A percentile compares a stretch with the other conserved stretches of the same genome.
Conservation (phyloP, 2,113 vertebrate species). For the Psammodynastes pulverulentus region DNA sequence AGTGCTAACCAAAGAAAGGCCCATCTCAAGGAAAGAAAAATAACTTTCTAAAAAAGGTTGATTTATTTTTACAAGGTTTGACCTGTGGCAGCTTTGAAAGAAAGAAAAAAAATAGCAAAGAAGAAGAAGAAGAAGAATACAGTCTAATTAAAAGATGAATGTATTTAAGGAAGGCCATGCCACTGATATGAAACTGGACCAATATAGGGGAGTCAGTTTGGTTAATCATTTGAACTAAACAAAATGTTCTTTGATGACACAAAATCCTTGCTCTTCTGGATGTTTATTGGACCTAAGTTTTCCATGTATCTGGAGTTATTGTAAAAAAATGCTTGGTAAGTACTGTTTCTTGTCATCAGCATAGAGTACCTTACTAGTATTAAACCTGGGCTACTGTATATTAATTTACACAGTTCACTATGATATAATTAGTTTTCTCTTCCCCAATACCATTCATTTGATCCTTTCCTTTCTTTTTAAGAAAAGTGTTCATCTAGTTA, state of each 20-base stretch:
- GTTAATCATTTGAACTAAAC: not conserved
- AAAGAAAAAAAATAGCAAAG: conserved; percentile 30
- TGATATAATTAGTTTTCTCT: not conserved
- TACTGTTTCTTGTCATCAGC: not conserved
- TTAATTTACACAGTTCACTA: not conserved
- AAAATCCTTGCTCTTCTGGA: not conserved
- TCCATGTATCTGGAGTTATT: not conserved
- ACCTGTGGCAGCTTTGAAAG: conserved; percentile 20
- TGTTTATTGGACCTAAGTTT: conserved; percentile 15
- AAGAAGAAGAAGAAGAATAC: conserved; percentile 17
- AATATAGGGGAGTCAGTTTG: conserved; percentile 29
- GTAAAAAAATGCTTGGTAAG: not conserved
- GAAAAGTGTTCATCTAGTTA: not conserved
- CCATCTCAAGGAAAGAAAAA: conserved; percentile 38
- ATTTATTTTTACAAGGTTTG: conserved; percentile 33
- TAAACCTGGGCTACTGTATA: not conserved
- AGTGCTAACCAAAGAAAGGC: conserved; percentile 26
- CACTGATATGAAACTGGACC: not conserved
- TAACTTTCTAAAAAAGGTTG: conserved; percentile 50
- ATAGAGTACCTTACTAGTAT: conserved; percentile 1
- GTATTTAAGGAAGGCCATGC: conserved; percentile 32
- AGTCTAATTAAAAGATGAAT: conserved; percentile 25
- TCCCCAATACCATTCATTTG: not conserved
- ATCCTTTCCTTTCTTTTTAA: not conserved
- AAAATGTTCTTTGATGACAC: not conserved